These are phyloP conservation scores for Urocitellus parryii DNA, from an alignment of 2,113 vertebrate species.

Conservation along the genomic window DNA sequence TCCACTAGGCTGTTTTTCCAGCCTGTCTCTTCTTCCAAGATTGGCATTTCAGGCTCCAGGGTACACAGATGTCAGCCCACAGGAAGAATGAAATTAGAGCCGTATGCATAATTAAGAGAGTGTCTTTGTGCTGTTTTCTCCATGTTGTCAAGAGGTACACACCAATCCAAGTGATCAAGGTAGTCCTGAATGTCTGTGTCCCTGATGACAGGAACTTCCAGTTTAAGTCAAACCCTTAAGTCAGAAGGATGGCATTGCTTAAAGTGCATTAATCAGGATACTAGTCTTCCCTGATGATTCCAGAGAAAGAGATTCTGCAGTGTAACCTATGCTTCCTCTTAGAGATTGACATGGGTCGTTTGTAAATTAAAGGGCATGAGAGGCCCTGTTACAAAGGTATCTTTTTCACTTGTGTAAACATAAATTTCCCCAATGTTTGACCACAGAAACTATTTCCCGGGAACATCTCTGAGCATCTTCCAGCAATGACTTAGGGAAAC, in stretches of 20 bases:
- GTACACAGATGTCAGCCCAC: background rate
- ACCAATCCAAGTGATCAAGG: background rate
- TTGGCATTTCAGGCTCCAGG: background rate
- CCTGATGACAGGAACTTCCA: background rate
- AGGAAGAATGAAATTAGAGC: background rate
- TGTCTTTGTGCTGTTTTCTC: background rate
- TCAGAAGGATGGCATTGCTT: background rate
- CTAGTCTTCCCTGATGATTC: background rate
- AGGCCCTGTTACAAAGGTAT: constrained; percentile 36
- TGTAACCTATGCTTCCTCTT: background rate
- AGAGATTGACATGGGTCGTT: background rate
- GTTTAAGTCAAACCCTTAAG: background rate
- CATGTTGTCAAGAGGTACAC: background rate
- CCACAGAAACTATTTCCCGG: background rate
- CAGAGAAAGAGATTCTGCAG: background rate
- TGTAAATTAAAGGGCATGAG: constrained; percentile 38
- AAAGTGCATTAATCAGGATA: background rate
- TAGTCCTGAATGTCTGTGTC: background rate
- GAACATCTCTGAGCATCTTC: background rate
- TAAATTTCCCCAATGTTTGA: constrained; percentile 16
- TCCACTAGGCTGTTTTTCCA: background rate
- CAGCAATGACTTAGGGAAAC: constrained; percentile 25
- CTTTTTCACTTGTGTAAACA: background rate
- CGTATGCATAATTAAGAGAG: background rate
- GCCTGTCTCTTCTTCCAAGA: constrained; percentile 2